Percentiles rank a stretch among this genome's conserved stretches.
phyloP scores from a whole-genome alignment of 2,888 invertebrate species.

The Brachyopa scutellaris region DNA sequence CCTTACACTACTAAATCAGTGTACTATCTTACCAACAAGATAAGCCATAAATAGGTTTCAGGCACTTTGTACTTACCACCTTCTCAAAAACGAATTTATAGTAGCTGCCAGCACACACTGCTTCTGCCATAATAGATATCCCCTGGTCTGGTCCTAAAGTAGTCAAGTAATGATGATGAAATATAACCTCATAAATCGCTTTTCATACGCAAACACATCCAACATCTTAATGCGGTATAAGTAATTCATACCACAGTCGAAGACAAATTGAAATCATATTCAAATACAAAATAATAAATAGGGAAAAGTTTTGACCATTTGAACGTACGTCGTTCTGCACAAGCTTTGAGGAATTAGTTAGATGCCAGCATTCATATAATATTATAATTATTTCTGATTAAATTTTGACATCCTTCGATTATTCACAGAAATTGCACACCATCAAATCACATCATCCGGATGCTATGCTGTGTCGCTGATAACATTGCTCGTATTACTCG shows the following conservation, averaged over 20 bases:
- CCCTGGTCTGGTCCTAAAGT: conserved; percentile 37
- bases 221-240: not conserved
- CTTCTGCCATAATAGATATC: not conserved
- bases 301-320: conserved; percentile 29
- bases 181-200: conserved; percentile 46
- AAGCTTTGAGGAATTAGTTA: not conserved
- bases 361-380: too few species aligned
- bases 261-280: conserved; percentile 47
- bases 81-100: conserved; percentile 24
- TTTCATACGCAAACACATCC: conserved; percentile 9
- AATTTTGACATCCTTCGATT: conserved; percentile 31
- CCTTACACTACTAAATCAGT: conserved; percentile 20
- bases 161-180: conserved; percentile 58
- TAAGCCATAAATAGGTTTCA: conserved; percentile 25
- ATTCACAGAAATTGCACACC: not conserved
- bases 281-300: conserved; percentile 43
- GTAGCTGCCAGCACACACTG: conserved; percentile 7
- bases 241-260: conserved; percentile 14
- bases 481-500: not conserved
- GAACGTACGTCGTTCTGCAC: conserved; percentile 30
- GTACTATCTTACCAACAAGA: not conserved
- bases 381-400: conserved; percentile 41
- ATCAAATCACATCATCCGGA: too few species aligned
- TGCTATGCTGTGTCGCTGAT: too few species aligned
- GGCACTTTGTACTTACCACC: conserved; percentile 33